A percentile compares a stretch with the other conserved stretches of the same genome.
phyloP scores from a whole-genome alignment of 2,888 invertebrate genomes.

The Parnassius apollo region DNA sequence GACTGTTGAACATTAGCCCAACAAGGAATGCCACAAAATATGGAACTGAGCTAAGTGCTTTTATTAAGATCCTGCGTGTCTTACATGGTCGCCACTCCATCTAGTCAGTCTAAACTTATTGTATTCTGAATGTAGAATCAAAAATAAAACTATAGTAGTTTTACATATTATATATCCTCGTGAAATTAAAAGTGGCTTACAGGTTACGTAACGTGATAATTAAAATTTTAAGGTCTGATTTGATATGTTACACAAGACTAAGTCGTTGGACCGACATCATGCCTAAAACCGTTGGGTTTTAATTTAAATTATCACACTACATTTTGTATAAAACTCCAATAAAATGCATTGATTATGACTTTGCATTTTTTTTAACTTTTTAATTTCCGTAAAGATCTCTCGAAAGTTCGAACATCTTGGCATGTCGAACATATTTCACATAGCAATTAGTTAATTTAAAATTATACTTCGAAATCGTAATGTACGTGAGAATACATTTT shows the following conservation, averaged over 20 bases:
- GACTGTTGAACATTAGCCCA: too few species aligned
- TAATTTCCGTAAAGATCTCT: constrained; percentile 10
- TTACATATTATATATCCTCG: too few species aligned
- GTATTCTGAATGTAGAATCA: too few species aligned
- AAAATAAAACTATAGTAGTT: too few species aligned
- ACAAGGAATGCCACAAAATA: too few species aligned
- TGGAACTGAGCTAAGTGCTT: too few species aligned
- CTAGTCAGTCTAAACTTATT: too few species aligned
- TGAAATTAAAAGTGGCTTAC: too few species aligned
- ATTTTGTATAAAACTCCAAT: constrained; percentile 24
- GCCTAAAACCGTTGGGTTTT: constrained; percentile 10
- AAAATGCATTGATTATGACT: constrained; percentile 25
- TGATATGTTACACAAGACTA: constrained; percentile 10
- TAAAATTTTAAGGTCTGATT: constrained; percentile 7
- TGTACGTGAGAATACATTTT: constrained; percentile 32
- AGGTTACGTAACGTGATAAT: neutral
- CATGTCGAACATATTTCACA: constrained; percentile 34
- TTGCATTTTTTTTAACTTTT: constrained; percentile 21
- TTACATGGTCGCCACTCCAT: too few species aligned
- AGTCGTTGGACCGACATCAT: constrained; percentile 7
- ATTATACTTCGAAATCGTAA: constrained; percentile 35
- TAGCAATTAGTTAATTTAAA: constrained; percentile 43
- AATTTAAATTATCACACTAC: constrained; percentile 24
- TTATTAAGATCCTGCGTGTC: too few species aligned
- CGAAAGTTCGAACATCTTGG: constrained; percentile 2